Conservation (phyloP, 2,797 vertebrate genomes). For the Lateolabrax maculatus region DNA sequence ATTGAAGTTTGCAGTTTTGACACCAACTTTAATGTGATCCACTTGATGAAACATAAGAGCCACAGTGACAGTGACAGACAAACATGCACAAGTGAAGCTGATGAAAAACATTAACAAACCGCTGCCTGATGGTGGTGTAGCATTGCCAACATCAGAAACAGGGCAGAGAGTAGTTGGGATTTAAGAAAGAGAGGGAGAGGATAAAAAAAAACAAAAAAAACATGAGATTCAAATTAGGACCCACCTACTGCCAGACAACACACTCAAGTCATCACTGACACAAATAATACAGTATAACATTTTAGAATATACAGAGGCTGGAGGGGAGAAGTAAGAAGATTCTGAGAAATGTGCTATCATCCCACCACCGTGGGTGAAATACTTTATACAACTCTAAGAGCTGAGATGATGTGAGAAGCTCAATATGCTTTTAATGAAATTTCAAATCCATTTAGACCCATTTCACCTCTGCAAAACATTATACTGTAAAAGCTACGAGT, state of each 20-base stretch:
- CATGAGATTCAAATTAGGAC: slow-evolving; percentile 70
- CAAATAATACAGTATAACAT: slow-evolving; percentile 68
- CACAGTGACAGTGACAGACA: slow-evolving; percentile 63
- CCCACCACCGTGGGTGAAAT: neutral
- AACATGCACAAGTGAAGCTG: slow-evolving; percentile 82
- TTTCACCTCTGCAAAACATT: slow-evolving; percentile 66
- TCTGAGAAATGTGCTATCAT: neutral
- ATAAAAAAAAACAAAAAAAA: slow-evolving; percentile 46
- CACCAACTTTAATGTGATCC: slow-evolving; percentile 35
- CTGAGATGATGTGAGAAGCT: neutral
- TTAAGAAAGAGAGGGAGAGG: slow-evolving; percentile 61
- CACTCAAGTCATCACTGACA: slow-evolving; percentile 62
- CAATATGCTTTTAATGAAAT: neutral
- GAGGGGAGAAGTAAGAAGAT: slow-evolving; percentile 8
- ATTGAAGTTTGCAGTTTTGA: slow-evolving; percentile 35
- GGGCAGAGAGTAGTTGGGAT: slow-evolving; percentile 73
- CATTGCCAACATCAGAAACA: slow-evolving; percentile 87
- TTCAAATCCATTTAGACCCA: neutral
- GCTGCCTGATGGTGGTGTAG: slow-evolving; percentile 90
- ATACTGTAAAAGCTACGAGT: slow-evolving; percentile 59
- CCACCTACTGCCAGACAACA: slow-evolving; percentile 60
- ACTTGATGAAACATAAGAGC: slow-evolving; percentile 42
- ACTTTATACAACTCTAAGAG: neutral
- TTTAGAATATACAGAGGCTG: slow-evolving; percentile 46
- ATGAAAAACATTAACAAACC: slow-evolving; percentile 92